Base-by-base conservation (phyloP, 2,113 vertebrate species). In the Phylloscopus trochilus region DNA sequence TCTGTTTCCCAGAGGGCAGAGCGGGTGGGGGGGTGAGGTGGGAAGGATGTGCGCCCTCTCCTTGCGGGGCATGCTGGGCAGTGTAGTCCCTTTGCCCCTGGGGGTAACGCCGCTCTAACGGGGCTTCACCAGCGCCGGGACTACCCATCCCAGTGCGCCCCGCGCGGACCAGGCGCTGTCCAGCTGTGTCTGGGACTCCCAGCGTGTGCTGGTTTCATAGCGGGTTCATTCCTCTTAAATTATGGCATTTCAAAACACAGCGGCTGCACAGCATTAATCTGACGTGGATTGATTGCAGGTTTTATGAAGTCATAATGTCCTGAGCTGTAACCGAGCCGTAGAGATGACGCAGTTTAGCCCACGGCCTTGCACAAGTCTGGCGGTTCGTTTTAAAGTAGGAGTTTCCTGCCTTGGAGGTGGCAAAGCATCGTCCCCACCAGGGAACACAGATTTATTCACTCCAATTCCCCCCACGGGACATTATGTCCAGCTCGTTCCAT, bases 141-240 rank as follows among this genome's bases (percentile, higher is more conserved):
- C 87, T 83, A 5, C 76, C 2, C 2, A 75, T 92, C 90, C 92
- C 87, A 63, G 49, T 6, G 72, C 1, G n/a, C 59, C 44, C 39
- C 55, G 91, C 73, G 53, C 28, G 53, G 28, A 0, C 11, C n/a
- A 0, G 59, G 59, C 11, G 33, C 60, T 33, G 37, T 8, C 19
- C 44, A 0, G 13, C 7, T 0, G 15, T 3, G 20, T 0, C 3
- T 2, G 28, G 7, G 15, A 1, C 5, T 23, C 19, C 6, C 17
- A 0, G 39, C 14, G 1, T 1, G n/a, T 3, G 28, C 8, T 9
- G 3, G 0, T 7, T 18, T 12, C 27, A 0, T 0, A 13, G 5
- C 22, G 49, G 10, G 6, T 79, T 68, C 47, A 27, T 47, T 64
- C 28, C 46, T 20, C 10, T 31, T 43, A 7, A 35, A 27, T 44